A percentile compares a stretch with the other conserved stretches of the same genome.
Conservation (phyloP, 2,797 vertebrate species). For the Odontamblyopus rebecca region DNA sequence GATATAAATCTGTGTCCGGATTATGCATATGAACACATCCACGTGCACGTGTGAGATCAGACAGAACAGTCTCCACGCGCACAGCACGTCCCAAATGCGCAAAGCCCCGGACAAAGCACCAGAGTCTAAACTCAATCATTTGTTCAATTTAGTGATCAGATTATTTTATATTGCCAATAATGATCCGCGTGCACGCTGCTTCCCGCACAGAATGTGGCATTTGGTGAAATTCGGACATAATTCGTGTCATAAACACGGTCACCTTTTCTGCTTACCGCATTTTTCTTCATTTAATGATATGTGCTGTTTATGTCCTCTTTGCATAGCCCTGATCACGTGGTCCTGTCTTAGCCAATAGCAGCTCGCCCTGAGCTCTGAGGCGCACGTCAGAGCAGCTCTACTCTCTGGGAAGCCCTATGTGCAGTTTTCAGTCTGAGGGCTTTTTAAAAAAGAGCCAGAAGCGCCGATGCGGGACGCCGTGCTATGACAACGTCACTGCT, state of each 20-base stretch:
- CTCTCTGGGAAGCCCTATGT: conserved; percentile 86
- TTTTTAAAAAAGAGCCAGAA: conserved; percentile 82
- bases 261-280: conserved; percentile 69
- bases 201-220: not conserved
- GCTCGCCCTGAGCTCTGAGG: conserved; percentile 74
- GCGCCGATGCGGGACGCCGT: conserved; percentile 90
- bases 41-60: not conserved
- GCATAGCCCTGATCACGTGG: conserved; percentile 88
- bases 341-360: conserved; percentile 80
- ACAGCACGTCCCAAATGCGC: not conserved
- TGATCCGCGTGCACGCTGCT: not conserved
- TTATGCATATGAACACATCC: not conserved
- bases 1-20: not conserved
- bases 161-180: not conserved
- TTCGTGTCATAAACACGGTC: conserved; percentile 45
- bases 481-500: conserved; percentile 99
- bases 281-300: conserved; percentile 82
- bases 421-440: conserved; percentile 82
- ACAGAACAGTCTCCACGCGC: not conserved
- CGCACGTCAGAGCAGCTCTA: conserved; percentile 87
- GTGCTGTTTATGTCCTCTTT: conserved; percentile 85
- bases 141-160: not conserved
- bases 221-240: conserved; percentile 21
- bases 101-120: not conserved
- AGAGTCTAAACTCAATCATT: not conserved